Base-by-base conservation (phyloP, 2,888 invertebrate species). In the Gisinianus flammeolus region DNA sequence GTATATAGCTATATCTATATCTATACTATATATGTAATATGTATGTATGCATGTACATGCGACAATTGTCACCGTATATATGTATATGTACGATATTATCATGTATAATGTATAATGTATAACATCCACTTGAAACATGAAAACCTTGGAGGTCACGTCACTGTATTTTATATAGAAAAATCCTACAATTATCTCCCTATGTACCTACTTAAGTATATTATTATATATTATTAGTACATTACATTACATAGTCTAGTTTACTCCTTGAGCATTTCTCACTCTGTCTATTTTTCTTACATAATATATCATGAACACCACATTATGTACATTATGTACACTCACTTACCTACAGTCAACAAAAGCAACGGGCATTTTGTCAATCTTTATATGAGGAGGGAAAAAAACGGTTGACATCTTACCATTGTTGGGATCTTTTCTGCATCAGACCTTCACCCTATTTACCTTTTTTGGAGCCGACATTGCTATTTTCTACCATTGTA, bases 381-480 rank as follows among this genome's bases (percentile, higher is more conserved):
- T 44, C 19, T 44, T 19, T 16, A 44, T 2, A 44, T 6, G 44
- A 44, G 44, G 19, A 44, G 12, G 44, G 19, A 44, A 44, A 44
- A 74, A 75, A 71, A 75, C 77, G 67, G 77, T 77, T 75, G 77
- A 78, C 77, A 76, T 78, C 68, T 71, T 62, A 28, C 74, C 72
- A 80, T 78, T 79, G 78, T 81, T 77, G 73, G 64, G 28, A 69
- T 78, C 76, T 66, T 67, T 79, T 69, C 54, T 68, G 28, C 78
- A 76, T 33, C 64, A 78, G 80, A 83, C 85, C 85, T 85, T 85
- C 85, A 85, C 85, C 85, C 81, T 83, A 83, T 84, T 85, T 80
- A 77, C 85, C 85, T 79, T 84, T 74, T 85, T 81, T 80, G 85
- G 83, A 76, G 54, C 79, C 77, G 54, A 67, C 80, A 80, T 80